phyloP scores from a whole-genome alignment of 2,797 vertebrate species.

The Microctenopoma stevenorrisi region DNA sequence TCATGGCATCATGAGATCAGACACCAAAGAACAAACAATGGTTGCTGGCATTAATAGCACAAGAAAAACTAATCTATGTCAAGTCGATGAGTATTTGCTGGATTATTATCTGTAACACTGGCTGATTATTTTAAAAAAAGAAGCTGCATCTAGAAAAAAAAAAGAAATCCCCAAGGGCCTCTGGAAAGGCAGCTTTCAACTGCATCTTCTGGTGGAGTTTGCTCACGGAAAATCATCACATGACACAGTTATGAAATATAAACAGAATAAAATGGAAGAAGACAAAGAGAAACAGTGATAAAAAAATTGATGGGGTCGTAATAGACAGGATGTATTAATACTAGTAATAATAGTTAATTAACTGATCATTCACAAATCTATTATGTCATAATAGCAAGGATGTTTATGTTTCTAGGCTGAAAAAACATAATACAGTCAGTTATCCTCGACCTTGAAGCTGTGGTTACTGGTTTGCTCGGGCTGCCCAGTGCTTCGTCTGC shows the following conservation, averaged over 20 bases:
- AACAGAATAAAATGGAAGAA: no score
- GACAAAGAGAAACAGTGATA: no score
- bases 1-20: constrained; percentile 2
- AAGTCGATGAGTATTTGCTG: background rate
- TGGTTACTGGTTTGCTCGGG: no score
- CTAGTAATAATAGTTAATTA: background rate
- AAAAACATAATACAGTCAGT: no score
- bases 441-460: no score
- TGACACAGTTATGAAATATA: no score
- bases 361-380: background rate
- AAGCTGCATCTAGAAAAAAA: no score
- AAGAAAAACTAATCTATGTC: background rate
- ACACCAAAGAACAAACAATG: background rate
- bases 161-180: no score
- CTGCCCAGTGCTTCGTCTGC: no score
- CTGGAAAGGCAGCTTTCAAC: background rate
- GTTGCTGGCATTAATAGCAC: background rate
- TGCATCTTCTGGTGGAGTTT: background rate
- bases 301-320: no score
- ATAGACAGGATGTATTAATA: background rate
- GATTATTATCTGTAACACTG: background rate
- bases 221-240: background rate
- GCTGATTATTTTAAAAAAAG: background rate
- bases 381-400: background rate
- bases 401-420: no score